Conservation (phyloP, 2,888 invertebrate species). For the Celastrina argiolus region DNA sequence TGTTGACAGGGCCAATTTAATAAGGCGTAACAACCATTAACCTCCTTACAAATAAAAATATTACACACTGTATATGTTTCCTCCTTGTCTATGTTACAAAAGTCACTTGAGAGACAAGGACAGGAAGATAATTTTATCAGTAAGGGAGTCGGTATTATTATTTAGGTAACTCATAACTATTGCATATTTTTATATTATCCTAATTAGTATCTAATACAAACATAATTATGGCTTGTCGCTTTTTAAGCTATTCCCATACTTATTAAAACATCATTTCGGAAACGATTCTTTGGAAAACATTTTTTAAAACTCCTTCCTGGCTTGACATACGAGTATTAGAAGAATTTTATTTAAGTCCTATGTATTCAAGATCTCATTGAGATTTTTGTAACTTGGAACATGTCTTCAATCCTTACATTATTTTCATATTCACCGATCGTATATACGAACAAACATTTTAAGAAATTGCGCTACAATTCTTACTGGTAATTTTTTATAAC, state of each 20-base stretch:
- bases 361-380: no score
- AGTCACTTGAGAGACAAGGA: no score
- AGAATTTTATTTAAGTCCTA: no score
- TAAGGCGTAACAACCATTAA: neutral
- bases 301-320: neutral
- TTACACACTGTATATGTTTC: no score
- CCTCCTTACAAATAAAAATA: no score
- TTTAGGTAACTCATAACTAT: neutral
- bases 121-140: no score
- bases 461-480: neutral
- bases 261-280: neutral
- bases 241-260: neutral
- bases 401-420: no score
- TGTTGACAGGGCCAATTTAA: neutral
- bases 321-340: no score
- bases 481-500: neutral
- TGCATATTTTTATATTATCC: neutral
- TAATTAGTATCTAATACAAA: neutral
- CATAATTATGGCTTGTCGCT: neutral
- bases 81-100: no score
- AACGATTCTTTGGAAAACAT: neutral
- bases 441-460: neutral
- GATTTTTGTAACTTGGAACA: no score
- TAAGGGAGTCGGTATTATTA: neutral
- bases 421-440: neutral